Conservation (phyloP, 2,113 vertebrate species). For the Clarias macrocephalus region DNA sequence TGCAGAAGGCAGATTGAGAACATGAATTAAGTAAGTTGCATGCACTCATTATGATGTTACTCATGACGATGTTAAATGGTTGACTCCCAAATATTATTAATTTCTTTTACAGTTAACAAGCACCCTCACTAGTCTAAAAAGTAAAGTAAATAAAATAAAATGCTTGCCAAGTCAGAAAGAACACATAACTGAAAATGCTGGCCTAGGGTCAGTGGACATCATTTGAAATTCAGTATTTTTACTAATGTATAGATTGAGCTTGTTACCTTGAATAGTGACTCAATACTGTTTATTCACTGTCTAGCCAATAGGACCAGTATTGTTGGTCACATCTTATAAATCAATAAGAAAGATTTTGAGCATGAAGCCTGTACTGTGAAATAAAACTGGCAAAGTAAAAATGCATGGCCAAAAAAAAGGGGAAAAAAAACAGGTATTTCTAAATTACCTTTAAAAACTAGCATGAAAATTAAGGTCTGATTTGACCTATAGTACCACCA, state of each 20-base stretch:
- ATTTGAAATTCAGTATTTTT: not conserved
- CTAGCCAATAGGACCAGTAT: not conserved
- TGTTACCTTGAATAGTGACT: not conserved
- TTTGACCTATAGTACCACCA: not conserved
- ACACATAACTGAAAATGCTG: not conserved
- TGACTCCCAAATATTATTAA: not conserved
- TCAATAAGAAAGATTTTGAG: not conserved
- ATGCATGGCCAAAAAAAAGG: not conserved
- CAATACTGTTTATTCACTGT: not conserved
- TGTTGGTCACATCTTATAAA: not conserved
- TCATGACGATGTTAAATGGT: not conserved
- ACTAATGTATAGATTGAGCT: not conserved
- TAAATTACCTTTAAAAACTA: not conserved
- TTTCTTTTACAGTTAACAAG: not conserved
- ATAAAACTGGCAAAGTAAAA: not conserved
- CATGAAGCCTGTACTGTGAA: not conserved
- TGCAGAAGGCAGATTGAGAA: not conserved
- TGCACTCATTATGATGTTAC: not conserved
- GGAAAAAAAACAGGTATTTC: not conserved
- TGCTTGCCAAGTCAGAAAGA: not conserved
- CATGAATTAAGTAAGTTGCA: not conserved
- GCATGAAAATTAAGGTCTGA: not conserved
- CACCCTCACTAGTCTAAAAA: no score
- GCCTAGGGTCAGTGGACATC: not conserved
- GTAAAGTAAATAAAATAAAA: not conserved